Conservation (phyloP, 2,888 invertebrate genomes). For the Lottia gigantea region DNA sequence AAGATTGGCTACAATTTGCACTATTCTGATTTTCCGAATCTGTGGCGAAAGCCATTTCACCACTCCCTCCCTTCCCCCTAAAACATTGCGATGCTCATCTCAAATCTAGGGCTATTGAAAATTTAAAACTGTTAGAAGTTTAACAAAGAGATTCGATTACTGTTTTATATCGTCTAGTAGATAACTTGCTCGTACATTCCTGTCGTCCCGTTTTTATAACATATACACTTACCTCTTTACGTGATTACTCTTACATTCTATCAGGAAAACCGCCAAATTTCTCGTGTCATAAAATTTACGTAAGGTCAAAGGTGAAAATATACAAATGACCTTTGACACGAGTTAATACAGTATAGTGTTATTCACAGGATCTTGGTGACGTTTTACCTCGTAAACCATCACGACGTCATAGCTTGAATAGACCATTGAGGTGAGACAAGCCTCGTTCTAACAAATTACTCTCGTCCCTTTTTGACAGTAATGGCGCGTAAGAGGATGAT, state of each 20-base stretch:
- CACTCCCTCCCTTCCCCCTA: no score
- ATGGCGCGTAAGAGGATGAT: background rate
- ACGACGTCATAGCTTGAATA: no score
- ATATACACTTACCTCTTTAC: background rate
- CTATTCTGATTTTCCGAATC: no score
- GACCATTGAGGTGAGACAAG: no score
- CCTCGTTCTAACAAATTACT: conserved; percentile 2
- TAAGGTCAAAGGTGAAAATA: conserved; percentile 1
- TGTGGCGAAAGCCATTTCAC: no score
- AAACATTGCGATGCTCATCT: no score
- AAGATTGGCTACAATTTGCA: no score
- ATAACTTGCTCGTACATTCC: background rate
- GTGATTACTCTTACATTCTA: background rate
- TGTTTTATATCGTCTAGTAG: no score
- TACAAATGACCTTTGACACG: conserved; percentile 1
- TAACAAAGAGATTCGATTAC: no score
- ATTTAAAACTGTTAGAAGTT: no score
- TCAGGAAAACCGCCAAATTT: background rate
- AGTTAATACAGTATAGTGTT: background rate
- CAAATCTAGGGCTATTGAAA: no score
- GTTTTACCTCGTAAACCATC: background rate
- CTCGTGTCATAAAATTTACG: background rate
- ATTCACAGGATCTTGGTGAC: conserved; percentile 6
- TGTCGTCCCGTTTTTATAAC: background rate
- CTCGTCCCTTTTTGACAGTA: background rate